phyloP scores from a whole-genome alignment of 2,797 vertebrate species.

The Etheostoma perlongum region DNA sequence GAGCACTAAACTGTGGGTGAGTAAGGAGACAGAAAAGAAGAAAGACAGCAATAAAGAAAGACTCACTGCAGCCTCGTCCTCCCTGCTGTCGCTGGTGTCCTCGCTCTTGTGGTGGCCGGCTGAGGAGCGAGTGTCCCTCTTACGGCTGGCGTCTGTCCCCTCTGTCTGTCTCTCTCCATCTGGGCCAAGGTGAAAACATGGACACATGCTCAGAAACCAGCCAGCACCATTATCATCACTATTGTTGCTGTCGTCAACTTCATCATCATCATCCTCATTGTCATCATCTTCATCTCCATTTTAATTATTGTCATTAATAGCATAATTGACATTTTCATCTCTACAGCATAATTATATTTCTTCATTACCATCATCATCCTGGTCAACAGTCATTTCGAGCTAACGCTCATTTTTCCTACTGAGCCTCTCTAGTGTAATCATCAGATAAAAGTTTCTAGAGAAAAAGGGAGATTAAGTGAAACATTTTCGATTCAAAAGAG shows the following conservation, averaged over 20 bases:
- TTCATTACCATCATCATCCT: constrained; percentile 38
- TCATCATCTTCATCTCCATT: constrained; percentile 25
- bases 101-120: constrained; percentile 82
- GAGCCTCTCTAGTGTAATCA: constrained; percentile 41
- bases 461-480: constrained; percentile 49
- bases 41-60: constrained; percentile 11
- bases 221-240: constrained; percentile 21
- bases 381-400: constrained; percentile 48
- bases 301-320: constrained; percentile 52
- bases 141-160: constrained; percentile 86
- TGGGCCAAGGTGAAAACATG: constrained; percentile 73
- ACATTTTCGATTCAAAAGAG: constrained; percentile 50
- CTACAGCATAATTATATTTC: constrained; percentile 35
- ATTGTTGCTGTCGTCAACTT: constrained; percentile 1
- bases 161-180: constrained; percentile 91
- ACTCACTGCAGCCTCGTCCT: constrained; percentile 90
- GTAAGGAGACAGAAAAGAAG: constrained; percentile 5
- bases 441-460: constrained; percentile 51
- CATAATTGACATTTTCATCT: constrained; percentile 44
- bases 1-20: constrained; percentile 40
- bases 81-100: constrained; percentile 92
- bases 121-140: constrained; percentile 72
- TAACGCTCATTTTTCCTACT: constrained; percentile 22
- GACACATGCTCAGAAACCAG: constrained; percentile 43
- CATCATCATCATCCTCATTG: constrained; percentile 21